Base-by-base conservation (phyloP, 35 echinoderm and acorn worm genomes). In the Heliocidaris erythrogramma region DNA sequence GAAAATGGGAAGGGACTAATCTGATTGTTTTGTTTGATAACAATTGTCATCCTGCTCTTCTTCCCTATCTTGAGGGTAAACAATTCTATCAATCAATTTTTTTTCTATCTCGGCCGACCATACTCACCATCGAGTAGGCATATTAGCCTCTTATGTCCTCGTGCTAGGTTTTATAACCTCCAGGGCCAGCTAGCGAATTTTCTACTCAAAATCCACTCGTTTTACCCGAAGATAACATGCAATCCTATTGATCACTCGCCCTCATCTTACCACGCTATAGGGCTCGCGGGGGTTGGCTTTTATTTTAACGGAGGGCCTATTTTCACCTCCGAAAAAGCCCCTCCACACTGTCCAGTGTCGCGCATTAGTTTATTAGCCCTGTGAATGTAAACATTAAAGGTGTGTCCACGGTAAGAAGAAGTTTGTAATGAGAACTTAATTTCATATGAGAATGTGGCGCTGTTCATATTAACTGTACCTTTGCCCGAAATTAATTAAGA, bases 271-370 rank as follows among this genome's bases (percentile, higher is more conserved):
- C 52, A 14, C 52, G 52, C 52, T 56, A 56, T 56, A 30, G 29
- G 31, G 85, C 85, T 86, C 85, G 69, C 85, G 21, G 85, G 85
- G 85, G 27, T n/a, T 86, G 21, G 8, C 18, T 86, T 29, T 84
- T 86, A 1, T 42, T 42, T 86, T 86, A 86, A 86, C 85, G 85
- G 85, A 86, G 85, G 85, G 9, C 85, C 85, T 32, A 86, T 86
- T 86, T 86, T 86, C 31, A 32, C 85, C 85, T 86, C 85, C 31
- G 27, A 86, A 32, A 56, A 56, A 56, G 52, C 52, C 10, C 52
- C 9, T 9, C 2, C 52, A 2, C 52, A 56, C 52, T 56, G 52
- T 56, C 52, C 11, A 10, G 11, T 56, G 14, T 56, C 14, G 52
- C 7, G 52, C 52, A 56, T 56, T 14, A 52, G 7, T 56, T 2